Conservation (phyloP, 2,797 vertebrate genomes). For the Ispidina picta region DNA sequence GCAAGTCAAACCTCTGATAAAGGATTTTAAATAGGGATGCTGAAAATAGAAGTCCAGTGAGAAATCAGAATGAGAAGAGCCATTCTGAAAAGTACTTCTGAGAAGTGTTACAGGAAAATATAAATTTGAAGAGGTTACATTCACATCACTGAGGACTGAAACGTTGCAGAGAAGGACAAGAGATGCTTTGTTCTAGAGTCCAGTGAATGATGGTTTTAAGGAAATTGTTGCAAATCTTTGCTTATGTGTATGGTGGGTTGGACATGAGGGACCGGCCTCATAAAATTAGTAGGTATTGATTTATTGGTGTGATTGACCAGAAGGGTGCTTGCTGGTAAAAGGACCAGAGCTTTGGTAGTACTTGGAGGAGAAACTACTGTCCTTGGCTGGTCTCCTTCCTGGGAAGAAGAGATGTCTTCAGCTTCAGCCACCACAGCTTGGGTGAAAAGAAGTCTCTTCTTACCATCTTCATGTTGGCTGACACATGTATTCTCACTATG, state of each 20-base stretch:
- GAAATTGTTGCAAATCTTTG: background rate
- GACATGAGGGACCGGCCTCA: background rate
- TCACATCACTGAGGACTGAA: background rate
- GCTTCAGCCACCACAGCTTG: background rate
- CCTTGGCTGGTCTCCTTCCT: background rate
- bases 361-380: background rate
- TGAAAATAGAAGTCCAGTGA: background rate
- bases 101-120: background rate
- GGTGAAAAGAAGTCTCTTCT: background rate
- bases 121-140: background rate
- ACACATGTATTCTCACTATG: fast-evolving
- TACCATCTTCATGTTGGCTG: fast-evolving
- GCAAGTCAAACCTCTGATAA: background rate
- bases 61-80: background rate
- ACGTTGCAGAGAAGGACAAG: background rate
- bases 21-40: background rate
- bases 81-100: background rate
- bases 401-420: background rate
- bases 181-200: background rate
- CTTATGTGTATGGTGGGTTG: background rate
- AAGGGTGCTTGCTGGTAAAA: background rate
- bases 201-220: background rate
- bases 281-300: background rate
- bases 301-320: background rate
- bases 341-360: background rate